Evolutionary conservation across 2,113 vertebrate genomes (phyloP).

Genomic region (Nothoprocta pentlandii): DNA sequence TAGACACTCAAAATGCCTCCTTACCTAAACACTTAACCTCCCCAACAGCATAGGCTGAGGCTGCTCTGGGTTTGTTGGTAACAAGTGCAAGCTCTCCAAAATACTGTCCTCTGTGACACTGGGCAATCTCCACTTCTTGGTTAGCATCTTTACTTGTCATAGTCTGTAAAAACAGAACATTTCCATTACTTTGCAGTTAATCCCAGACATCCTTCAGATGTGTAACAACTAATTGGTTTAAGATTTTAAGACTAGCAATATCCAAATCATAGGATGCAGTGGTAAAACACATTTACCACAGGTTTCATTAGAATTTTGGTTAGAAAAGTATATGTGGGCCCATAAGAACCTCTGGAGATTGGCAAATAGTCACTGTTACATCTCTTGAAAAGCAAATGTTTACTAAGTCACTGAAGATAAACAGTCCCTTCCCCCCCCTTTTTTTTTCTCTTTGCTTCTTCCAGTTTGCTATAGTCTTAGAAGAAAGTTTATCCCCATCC

Average conservation of each 20-base stretch:
- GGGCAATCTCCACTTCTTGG: conserved; percentile 93
- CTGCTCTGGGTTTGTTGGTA: conserved; percentile 98
- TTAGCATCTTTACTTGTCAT: conserved; percentile 89
- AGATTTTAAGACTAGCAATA: neutral
- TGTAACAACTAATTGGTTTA: neutral
- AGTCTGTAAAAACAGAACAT: conserved; percentile 81
- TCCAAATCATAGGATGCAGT: neutral
- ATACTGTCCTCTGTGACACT: conserved; percentile 95
- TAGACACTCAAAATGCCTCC: conserved; percentile 19
- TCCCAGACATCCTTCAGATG: neutral
- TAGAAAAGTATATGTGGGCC: neutral
- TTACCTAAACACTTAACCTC: conserved; percentile 96
- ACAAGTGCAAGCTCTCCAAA: conserved; percentile 98
- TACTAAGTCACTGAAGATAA: neutral
- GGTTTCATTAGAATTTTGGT: rapidly evolving
- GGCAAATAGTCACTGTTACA: neutral
- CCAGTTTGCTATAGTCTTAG: neutral
- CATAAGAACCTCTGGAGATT: neutral
- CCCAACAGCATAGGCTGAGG: conserved; percentile 94
- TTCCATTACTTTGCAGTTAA: conserved; percentile 8
- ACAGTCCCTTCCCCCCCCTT: neutral
- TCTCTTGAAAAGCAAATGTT: neutral
- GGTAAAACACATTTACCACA: neutral
- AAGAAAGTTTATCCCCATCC: neutral
- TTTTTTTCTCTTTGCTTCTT: neutral